A percentile compares a stretch with the other conserved stretches of the same genome.
These are phyloP conservation scores for Dichetophora obliterata DNA, from an alignment of 2,888 invertebrate species.

Conservation along the genomic window DNA sequence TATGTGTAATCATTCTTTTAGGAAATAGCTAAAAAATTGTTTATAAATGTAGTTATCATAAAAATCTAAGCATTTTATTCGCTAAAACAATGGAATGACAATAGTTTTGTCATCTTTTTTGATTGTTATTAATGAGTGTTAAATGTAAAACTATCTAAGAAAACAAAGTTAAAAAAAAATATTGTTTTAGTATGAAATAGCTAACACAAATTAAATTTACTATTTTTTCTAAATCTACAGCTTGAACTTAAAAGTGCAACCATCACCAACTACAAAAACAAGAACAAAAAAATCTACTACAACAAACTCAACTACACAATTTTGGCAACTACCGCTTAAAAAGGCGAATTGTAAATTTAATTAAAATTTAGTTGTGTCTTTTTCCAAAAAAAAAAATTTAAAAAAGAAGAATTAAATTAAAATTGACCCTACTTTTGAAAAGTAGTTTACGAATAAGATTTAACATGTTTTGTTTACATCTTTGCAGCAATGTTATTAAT, in stretches of 20 bases:
- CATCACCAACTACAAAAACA: not conserved
- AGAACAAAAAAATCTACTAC: not conserved
- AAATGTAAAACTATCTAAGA: not conserved
- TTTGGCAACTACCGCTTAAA: conserved; percentile 16
- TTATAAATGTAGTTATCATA: not conserved
- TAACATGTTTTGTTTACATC: not conserved
- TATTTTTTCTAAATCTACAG: conserved; percentile 25
- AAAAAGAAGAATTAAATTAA: too few species aligned
- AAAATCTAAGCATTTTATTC: too few species aligned
- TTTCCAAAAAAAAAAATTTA: not conserved
- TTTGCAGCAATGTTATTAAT: too few species aligned
- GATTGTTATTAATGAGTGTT: not conserved
- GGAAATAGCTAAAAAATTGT: not conserved
- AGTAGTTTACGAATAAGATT: not conserved
- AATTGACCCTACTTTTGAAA: not conserved
- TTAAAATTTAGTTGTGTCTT: not conserved
- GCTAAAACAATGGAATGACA: too few species aligned
- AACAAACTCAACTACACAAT: not conserved
- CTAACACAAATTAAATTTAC: not conserved
- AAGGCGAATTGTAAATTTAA: conserved; percentile 5
- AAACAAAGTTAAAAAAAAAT: not conserved
- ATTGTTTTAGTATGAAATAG: not conserved
- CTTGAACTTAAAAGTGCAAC: conserved; percentile 2
- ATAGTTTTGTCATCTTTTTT: not conserved
- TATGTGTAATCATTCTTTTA: not conserved